A percentile compares a stretch with the other conserved stretches of the same genome.
phyloP scores from a whole-genome alignment of 1,140 invertebrate species.

The Drosophila obscura region DNA sequence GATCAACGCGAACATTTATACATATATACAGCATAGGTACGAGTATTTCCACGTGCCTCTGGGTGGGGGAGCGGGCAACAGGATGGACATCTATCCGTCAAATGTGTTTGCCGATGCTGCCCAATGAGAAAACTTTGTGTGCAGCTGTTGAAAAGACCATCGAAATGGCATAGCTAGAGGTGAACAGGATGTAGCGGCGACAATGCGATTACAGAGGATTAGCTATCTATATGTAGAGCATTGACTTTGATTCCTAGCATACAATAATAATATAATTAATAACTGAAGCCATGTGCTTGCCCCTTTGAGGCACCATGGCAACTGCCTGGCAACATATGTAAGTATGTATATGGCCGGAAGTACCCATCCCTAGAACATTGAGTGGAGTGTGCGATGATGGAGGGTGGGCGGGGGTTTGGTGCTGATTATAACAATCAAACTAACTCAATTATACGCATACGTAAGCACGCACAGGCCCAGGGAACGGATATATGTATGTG shows the following conservation, averaged over 20 bases:
- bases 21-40: too few relatives aligned
- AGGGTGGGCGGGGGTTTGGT: background rate
- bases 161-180: background rate
- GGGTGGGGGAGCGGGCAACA: too few relatives aligned
- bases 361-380: slow-evolving; percentile 1
- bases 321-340: too few relatives aligned
- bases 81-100: slow-evolving; percentile 23
- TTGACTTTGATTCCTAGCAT: too few relatives aligned
- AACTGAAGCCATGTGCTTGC: too few relatives aligned
- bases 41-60: too few relatives aligned
- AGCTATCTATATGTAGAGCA: too few relatives aligned
- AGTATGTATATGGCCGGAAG: too few relatives aligned
- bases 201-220: background rate
- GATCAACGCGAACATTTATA: slow-evolving; percentile 30
- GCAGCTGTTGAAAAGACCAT: background rate
- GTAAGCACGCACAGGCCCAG: slow-evolving; percentile 40
- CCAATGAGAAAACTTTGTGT: slow-evolving; percentile 1
- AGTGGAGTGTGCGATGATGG: too few relatives aligned
- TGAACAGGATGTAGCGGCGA: background rate
- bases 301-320: too few relatives aligned
- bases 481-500: background rate
- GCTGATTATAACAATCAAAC: slow-evolving; percentile 60
- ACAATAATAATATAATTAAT: too few relatives aligned
- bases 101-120: slow-evolving; percentile 25
- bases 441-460: slow-evolving; percentile 73